A percentile compares a stretch with the other conserved stretches of the same genome.
These are phyloP conservation scores for Venustaconcha ellipsiformis DNA, from an alignment of 1,140 invertebrate species.

Conservation along the genomic window DNA sequence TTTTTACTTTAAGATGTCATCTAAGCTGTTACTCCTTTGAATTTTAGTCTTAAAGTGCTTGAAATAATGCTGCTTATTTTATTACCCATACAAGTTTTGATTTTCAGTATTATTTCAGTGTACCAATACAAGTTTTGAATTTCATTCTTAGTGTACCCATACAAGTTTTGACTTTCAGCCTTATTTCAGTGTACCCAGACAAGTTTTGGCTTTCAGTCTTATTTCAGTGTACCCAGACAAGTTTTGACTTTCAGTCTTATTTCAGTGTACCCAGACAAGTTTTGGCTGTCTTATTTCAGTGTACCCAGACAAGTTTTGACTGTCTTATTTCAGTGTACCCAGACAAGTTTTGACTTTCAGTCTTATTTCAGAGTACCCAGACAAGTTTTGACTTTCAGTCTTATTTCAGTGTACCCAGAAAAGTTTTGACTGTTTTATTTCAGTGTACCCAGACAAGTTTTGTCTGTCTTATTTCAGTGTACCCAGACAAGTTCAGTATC, in stretches of 20 bases:
- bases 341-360: background rate
- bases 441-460: slow-evolving; percentile 62
- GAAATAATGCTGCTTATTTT: background rate
- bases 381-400: background rate
- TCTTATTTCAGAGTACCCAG: background rate
- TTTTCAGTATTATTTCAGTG: too few relatives aligned
- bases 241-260: too few relatives aligned
- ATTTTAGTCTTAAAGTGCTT: background rate
- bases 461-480: slow-evolving; percentile 45
- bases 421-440: background rate
- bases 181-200: background rate
- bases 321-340: background rate
- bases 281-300: background rate
- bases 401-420: background rate
- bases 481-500: slow-evolving; percentile 64
- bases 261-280: too few relatives aligned
- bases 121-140: too few relatives aligned
- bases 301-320: too few relatives aligned
- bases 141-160: too few relatives aligned
- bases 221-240: background rate
- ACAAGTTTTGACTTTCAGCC: too few relatives aligned
- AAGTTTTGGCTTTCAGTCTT: background rate
- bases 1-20: background rate
- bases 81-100: too few relatives aligned
- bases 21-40: background rate